Base-by-base conservation (phyloP, 2,113 vertebrate species). In the Thalassoma bifasciatum region DNA sequence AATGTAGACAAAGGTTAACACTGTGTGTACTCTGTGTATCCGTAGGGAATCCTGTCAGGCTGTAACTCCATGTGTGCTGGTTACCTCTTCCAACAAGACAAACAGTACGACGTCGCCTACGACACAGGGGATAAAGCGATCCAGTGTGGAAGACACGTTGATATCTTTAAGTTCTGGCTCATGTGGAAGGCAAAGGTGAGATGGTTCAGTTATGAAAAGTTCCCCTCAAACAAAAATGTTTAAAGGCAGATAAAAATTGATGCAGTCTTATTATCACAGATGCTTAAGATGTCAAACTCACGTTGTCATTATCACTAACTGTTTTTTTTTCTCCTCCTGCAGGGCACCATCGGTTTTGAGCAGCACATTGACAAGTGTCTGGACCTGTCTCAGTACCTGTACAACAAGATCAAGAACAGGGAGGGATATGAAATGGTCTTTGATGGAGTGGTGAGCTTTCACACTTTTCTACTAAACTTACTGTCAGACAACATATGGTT, bases 111-210 rank as follows among this genome's bases (percentile, higher is more conserved):
- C 9, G 95, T 98, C 72, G 96, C 94, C 70, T 99, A 99, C 0
- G 98, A 99, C 91, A 99, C 98, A 0, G 98, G 98, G 7, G 98
- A 99, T 90, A 99, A 98, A 77, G 98, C 97, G 42, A 99, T 99
- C 91, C 98, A 99, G 76, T 99, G 98, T 37, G 98, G 98, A 3
- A 94, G 98, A 42, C 98, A 99, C 0, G 98, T 99, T 46, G 98
- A 99, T 94, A 99, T 99, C 90, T 99, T 99, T 86, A 99, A 99
- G 91, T 98, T 99, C 94, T 99, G 98, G 98, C 94, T 99, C 91
- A 99, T 99, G 98, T 99, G 98, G 98, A 99, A 99, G 89, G 98
- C 98, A 54, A 99, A 99, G 96, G 98, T 99, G 92, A 80, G 74
- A 47, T 10, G 0, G 2, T 7, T 46, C 6, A 40, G 12, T 13